Conservation (phyloP, 2,797 vertebrate species). For the Amblyopsis hoosieri region DNA sequence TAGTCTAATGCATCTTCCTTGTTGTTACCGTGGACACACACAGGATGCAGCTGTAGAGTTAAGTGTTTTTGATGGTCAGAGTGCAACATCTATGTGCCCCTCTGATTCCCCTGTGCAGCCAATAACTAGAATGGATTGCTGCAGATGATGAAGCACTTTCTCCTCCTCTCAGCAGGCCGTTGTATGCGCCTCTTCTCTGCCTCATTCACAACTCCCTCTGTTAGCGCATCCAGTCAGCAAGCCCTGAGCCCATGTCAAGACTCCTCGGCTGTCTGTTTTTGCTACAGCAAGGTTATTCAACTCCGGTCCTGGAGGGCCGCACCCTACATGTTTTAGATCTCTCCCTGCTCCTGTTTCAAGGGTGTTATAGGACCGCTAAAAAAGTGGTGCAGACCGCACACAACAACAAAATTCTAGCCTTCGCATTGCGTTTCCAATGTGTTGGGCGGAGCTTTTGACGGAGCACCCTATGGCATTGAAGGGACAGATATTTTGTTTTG, state of each 20-base stretch:
- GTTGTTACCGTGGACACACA: not conserved
- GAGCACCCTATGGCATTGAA: too few relatives aligned
- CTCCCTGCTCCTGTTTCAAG: too few relatives aligned
- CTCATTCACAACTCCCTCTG: conserved; percentile 56
- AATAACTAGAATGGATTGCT: conserved; percentile 44
- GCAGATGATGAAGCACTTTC: conserved; percentile 64
- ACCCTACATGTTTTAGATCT: too few relatives aligned
- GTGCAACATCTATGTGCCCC: conserved; percentile 2
- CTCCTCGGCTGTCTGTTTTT: not conserved
- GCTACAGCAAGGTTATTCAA: too few relatives aligned
- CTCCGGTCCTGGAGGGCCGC: too few relatives aligned
- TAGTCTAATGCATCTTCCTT: too few relatives aligned
- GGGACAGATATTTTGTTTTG: too few relatives aligned
- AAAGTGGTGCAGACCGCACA: too few relatives aligned
- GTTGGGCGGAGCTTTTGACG: too few relatives aligned
- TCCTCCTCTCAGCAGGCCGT: conserved; percentile 29
- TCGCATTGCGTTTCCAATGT: too few relatives aligned
- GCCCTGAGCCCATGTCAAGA: conserved; percentile 5
- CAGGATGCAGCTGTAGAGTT: not conserved
- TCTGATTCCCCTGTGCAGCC: conserved; percentile 34
- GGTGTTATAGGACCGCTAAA: too few relatives aligned
- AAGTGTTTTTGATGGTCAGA: conserved; percentile 20
- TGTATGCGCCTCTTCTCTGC: not conserved
- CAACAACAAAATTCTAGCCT: too few relatives aligned
- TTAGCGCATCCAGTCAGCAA: conserved; percentile 35